Base-by-base conservation (phyloP, 2,888 invertebrate genomes). In the Sceliomorpha sp. region DNA sequence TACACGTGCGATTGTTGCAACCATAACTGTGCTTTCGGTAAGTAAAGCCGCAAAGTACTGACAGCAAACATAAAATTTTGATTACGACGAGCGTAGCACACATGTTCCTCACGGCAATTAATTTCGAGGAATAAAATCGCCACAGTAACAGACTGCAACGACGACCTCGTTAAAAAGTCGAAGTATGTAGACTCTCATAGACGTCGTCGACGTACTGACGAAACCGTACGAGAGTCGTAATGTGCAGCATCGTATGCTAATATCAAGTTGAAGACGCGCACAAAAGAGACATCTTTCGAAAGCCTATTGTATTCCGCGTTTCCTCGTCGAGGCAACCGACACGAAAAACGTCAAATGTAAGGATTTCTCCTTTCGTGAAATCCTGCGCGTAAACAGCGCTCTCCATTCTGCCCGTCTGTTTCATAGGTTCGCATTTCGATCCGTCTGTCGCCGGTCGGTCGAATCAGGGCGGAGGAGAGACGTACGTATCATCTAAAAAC, bases 401-500 rank as follows among this genome's bases (percentile, higher is more conserved):
- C 37, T 37, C 37, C 20, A 5, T 20, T 5, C 20, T n/a, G n/a
- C n/a, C n/a, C n/a, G n/a, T n/a, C n/a, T n/a, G n/a, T n/a, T n/a
- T n/a, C n/a, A n/a, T n/a, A n/a, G n/a, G n/a, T n/a, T n/a, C n/a
- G n/a, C n/a, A n/a, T n/a, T n/a, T n/a, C n/a, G n/a, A n/a, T n/a
- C n/a, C n/a, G n/a, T n/a, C n/a, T n/a, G n/a, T n/a, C n/a, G n/a
- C n/a, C n/a, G n/a, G n/a, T n/a, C n/a, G n/a, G n/a, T n/a, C n/a
- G n/a, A n/a, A n/a, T n/a, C n/a, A n/a, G n/a, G n/a, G n/a, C n/a
- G n/a, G n/a, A n/a, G 17, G 40, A 6, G 40, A 24, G 40, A 40
- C 40, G 24, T 40, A n/a, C 20, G 45, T 29, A 63, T 64, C 64
- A 37, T 64, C 56, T 50, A 56, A 58, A 66, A 66, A 20, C 66